Base-by-base conservation (phyloP, 2,888 invertebrate species). In the Yponomeuta plumbellus region DNA sequence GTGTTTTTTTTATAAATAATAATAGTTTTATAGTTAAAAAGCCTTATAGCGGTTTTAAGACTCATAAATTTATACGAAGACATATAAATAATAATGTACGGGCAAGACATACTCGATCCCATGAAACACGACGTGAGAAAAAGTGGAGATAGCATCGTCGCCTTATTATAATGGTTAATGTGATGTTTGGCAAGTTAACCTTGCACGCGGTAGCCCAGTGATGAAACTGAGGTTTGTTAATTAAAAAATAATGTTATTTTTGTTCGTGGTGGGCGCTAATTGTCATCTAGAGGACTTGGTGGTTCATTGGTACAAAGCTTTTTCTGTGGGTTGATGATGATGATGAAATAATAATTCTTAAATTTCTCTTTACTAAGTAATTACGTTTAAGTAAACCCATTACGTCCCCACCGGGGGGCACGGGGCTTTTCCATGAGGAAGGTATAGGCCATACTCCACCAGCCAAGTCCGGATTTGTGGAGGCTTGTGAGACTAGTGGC, bases 51-150 rank as follows among this genome's bases (percentile, higher is more conserved):
- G n/a, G n/a, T n/a, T n/a, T n/a, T n/a, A n/a, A n/a, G n/a, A n/a
- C n/a, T n/a, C n/a, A n/a, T n/a, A n/a, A n/a, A n/a, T n/a, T n/a
- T 39, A 8, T 39, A 39, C 39, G 44, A 44, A 2, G 0, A 11
- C 44, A 6, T 17, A 20, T 22, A n/a, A 59, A 21, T 59, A 62
- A 20, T n/a, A 6, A 17, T 39, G 23, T 61, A 39, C 20, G 62
- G 62, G 39, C 62, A 59, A 13, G 11, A 59, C 1, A 22, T 17
- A 62, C 2, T 20, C n/a, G 39, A 11, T 20, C 39, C 39, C 62
- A 40, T 62, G 44, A 13, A 52, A 52, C 44, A 5, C 20, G 34
- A 62, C 62, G 62, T 62, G 62, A 62, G 62, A 63, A 63, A 34
- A 40, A 44, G 63, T 52, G 22, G 11, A 20, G 63, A 62, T 63